Evolutionary conservation across 2,797 vertebrate genomes (phyloP).

Genomic region (Glyptemys insculpta): DNA sequence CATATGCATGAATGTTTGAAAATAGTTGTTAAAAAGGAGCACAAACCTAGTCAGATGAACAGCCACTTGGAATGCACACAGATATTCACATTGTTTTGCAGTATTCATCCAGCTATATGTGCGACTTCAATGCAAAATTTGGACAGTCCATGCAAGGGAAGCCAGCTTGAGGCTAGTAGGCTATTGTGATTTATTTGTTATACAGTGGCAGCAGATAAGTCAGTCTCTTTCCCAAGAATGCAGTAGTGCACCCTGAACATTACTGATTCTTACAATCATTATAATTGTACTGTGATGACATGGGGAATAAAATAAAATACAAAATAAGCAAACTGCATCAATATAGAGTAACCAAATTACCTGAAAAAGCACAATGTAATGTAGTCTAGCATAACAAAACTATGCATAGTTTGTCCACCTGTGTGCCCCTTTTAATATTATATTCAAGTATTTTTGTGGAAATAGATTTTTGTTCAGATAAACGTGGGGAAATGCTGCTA

Average conservation of each 20-base stretch:
- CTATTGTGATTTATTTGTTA: background rate
- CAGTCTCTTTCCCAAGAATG: background rate
- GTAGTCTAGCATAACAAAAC: background rate
- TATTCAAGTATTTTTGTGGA: background rate
- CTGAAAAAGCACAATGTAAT: background rate
- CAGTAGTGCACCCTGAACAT: background rate
- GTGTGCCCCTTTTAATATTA: background rate
- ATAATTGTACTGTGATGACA: background rate
- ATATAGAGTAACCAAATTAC: rapidly evolving
- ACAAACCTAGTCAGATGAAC: conserved; percentile 1
- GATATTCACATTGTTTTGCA: background rate
- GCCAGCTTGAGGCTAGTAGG: background rate
- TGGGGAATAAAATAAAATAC: conserved; percentile 20
- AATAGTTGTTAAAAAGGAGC: background rate
- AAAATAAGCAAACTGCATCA: background rate
- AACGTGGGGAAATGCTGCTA: background rate
- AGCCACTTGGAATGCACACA: background rate
- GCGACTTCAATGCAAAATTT: background rate
- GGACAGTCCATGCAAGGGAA: background rate
- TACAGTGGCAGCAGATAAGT: background rate
- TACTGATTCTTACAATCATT: background rate
- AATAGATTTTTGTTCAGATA: background rate
- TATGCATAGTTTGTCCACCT: background rate
- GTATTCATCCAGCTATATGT: background rate
- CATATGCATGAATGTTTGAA: background rate